Evolutionary conservation across 1,140 invertebrate species (phyloP).

Genomic region (Bombus turneri): DNA sequence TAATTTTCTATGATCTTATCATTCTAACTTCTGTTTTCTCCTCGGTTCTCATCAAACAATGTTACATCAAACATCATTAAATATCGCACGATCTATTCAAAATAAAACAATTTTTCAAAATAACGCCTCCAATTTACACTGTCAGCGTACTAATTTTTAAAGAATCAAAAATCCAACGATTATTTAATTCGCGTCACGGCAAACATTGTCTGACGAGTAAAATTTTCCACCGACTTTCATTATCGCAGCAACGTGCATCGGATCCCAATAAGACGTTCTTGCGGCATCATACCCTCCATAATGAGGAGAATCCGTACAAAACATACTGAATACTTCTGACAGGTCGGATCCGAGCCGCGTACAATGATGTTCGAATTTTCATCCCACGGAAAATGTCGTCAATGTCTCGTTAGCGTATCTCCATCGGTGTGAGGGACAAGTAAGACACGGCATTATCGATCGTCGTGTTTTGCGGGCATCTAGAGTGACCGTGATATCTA

Average conservation of each 20-base stretch:
- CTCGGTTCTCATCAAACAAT: neutral
- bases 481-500: neutral
- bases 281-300: neutral
- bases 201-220: neutral
- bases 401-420: conserved; percentile 67
- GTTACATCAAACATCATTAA: too few species aligned
- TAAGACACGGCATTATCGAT: conserved; percentile 36
- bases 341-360: too few species aligned
- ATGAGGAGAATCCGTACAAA: conserved; percentile 20
- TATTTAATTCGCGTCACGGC: neutral
- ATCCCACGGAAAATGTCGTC: conserved; percentile 51
- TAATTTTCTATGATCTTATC: neutral
- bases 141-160: neutral
- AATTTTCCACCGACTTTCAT: neutral
- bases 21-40: too few species aligned
- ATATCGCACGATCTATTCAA: neutral
- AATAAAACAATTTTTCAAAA: neutral
- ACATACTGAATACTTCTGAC: neutral
- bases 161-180: neutral
- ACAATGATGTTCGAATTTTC: conserved; percentile 39
- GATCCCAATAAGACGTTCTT: neutral
- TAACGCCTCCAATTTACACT: neutral
- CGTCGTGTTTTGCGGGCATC: neutral
- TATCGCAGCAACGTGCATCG: neutral
- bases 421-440: conserved; percentile 25